Evolutionary conservation across 2,888 invertebrate species (phyloP).

Genomic region (Drosophila meridionalis): DNA sequence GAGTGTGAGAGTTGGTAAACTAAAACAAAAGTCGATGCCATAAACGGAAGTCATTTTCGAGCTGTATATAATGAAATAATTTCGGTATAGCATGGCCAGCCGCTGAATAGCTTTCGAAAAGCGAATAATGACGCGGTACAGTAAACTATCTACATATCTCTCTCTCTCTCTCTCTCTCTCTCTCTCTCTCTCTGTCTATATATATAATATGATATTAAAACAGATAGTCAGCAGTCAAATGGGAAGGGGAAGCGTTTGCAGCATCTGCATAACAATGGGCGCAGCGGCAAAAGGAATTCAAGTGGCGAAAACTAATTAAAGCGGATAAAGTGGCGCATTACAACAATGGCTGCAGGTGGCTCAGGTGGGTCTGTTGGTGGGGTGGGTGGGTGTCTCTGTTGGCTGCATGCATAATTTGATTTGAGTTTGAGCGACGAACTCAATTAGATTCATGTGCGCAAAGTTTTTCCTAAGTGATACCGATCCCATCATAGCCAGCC

Average conservation of each 20-base stretch:
- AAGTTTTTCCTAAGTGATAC: constrained; percentile 73
- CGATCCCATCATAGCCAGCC: constrained; percentile 47
- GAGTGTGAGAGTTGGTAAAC: constrained; percentile 55
- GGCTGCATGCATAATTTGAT: constrained; percentile 74
- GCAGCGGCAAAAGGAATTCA: constrained; percentile 57
- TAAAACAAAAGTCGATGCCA: constrained; percentile 75
- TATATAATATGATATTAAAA: constrained; percentile 33
- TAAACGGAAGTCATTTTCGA: constrained; percentile 76
- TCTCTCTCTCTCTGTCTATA: neutral
- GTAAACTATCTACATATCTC: constrained; percentile 1
- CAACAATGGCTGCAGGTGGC: constrained; percentile 64
- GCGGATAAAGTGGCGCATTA: constrained; percentile 80
- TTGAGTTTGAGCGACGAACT: constrained; percentile 75
- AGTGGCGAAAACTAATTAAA: constrained; percentile 81
- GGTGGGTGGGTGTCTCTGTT: constrained; percentile 10
- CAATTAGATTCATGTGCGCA: constrained; percentile 77
- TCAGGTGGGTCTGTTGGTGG: constrained; percentile 19
- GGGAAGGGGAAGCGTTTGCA: constrained; percentile 71
- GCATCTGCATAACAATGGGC: constrained; percentile 77
- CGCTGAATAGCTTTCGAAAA: constrained; percentile 68
- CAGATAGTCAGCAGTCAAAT: constrained; percentile 27
- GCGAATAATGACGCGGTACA: constrained; percentile 46
- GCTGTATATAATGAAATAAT: constrained; percentile 76
- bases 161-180: neutral
- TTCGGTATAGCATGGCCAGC: constrained; percentile 48